phyloP scores from a whole-genome alignment of 2,888 invertebrate species.

The Mythimna vitellina region DNA sequence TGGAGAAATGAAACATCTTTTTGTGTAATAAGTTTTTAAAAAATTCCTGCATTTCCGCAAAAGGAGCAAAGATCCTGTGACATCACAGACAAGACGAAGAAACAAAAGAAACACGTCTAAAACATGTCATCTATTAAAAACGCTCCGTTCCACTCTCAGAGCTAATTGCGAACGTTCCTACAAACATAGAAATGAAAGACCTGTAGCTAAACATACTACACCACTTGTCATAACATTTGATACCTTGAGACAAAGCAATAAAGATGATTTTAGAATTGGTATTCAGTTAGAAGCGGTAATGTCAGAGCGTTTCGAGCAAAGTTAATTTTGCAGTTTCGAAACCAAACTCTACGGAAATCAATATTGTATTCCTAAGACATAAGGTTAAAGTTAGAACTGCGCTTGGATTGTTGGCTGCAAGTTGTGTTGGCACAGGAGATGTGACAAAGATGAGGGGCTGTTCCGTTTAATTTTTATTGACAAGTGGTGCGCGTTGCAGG shows the following conservation, averaged over 20 bases:
- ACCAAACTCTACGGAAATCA: background rate
- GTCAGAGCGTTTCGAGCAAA: slow-evolving; percentile 32
- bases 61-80: slow-evolving; percentile 35
- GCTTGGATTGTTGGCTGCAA: slow-evolving; percentile 15
- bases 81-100: slow-evolving; percentile 50
- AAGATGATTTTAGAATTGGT: slow-evolving; percentile 57
- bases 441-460: slow-evolving; percentile 82
- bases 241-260: slow-evolving; percentile 44
- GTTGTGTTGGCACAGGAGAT: slow-evolving; percentile 60
- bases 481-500: slow-evolving; percentile 71
- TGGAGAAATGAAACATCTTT: background rate
- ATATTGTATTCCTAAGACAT: slow-evolving; percentile 24
- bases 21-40: background rate
- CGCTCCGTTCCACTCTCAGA: slow-evolving; percentile 71
- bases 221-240: slow-evolving; percentile 23
- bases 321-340: slow-evolving; percentile 23
- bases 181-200: slow-evolving; percentile 80
- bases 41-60: slow-evolving; percentile 19
- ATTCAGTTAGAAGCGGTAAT: slow-evolving; percentile 20
- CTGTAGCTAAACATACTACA: slow-evolving; percentile 59
- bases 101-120: slow-evolving; percentile 63
- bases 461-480: slow-evolving; percentile 85
- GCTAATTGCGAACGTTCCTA: slow-evolving; percentile 83
- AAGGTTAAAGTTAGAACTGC: slow-evolving; percentile 39
- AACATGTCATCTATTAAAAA: slow-evolving; percentile 70